Evolutionary conservation across 2,797 vertebrate genomes (phyloP).

Genomic region (Malurus leucopterus): DNA sequence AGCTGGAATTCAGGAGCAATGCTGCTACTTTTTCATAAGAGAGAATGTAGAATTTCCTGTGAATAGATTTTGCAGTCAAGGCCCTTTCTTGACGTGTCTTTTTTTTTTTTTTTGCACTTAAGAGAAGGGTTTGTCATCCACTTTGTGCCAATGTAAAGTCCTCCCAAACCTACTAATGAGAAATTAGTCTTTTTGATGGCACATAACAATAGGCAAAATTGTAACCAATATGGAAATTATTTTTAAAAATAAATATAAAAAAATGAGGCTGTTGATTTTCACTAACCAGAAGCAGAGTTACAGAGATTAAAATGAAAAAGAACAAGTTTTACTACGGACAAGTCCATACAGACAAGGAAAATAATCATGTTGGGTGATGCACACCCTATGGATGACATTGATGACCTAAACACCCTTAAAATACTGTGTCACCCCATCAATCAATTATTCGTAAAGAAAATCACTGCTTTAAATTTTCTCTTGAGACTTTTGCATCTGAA

Average conservation of each 20-base stretch:
- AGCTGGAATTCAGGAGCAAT: slow-evolving; percentile 27
- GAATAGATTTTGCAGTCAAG: neutral
- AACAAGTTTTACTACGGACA: neutral
- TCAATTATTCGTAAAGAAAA: neutral
- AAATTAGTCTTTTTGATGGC: neutral
- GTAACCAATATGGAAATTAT: neutral
- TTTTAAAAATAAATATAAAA: neutral
- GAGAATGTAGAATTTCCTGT: neutral
- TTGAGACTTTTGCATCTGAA: neutral
- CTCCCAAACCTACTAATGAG: neutral
- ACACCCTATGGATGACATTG: neutral
- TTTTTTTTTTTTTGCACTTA: neutral
- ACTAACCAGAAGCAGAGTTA: neutral
- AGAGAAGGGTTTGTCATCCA: neutral
- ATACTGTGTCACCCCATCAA: neutral
- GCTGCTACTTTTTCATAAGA: neutral
- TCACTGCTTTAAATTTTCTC: neutral
- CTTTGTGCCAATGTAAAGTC: neutral
- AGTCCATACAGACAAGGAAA: neutral
- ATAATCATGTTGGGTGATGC: neutral
- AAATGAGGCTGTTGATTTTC: neutral
- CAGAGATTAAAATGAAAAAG: neutral
- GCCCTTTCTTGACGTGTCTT: neutral
- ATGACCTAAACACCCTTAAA: neutral
- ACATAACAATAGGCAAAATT: neutral